Percentiles rank a stretch among this genome's conserved stretches.
These are phyloP conservation scores for Drosophila arawakana DNA, from an alignment of 1,140 invertebrate species.

Conservation along the genomic window DNA sequence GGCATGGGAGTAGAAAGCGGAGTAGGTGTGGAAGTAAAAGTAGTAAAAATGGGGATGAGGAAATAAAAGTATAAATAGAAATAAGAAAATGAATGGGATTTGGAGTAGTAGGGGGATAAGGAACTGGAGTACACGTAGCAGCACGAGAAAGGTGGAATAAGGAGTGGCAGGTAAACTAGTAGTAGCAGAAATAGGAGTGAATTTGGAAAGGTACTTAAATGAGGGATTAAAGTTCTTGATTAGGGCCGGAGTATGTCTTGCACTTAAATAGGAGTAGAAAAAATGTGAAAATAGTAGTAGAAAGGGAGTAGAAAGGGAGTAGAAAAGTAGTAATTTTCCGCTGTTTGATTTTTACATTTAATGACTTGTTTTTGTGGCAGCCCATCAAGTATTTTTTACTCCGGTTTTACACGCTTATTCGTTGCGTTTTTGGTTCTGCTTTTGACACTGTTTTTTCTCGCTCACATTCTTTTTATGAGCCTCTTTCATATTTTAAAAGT, in stretches of 20 bases:
- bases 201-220: no score
- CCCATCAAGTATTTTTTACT: slow-evolving; percentile 39
- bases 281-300: not conserved
- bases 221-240: no score
- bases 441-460: not conserved
- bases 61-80: not conserved
- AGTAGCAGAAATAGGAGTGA: not conserved
- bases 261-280: not conserved
- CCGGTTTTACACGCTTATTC: slow-evolving; percentile 36
- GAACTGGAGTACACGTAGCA: not conserved
- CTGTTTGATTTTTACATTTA: slow-evolving; percentile 66
- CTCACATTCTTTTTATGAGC: slow-evolving; percentile 15
- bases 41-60: not conserved
- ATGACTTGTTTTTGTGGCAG: slow-evolving; percentile 65
- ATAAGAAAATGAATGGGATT: not conserved
- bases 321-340: not conserved
- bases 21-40: not conserved
- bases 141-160: no score
- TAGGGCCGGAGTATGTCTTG: no score
- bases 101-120: not conserved
- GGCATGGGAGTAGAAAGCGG: not conserved
- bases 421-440: not conserved
- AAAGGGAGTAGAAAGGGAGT: not conserved
- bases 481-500: slow-evolving; percentile 72
- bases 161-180: not conserved